Base-by-base conservation (phyloP, 2,888 invertebrate genomes). In the Papilio elwesi region DNA sequence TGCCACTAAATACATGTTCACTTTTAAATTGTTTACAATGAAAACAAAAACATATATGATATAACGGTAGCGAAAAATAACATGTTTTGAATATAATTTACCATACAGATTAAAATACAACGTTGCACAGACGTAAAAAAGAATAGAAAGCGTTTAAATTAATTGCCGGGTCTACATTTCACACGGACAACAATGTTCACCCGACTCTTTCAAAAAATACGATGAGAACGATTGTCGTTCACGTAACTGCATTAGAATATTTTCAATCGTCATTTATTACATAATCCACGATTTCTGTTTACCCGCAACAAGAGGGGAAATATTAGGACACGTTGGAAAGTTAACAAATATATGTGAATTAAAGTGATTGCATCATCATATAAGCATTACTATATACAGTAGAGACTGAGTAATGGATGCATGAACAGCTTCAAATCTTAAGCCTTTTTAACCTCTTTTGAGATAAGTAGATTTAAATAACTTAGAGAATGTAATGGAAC, bases 61-160 rank as follows among this genome's bases (percentile, higher is more conserved):
- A 48, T 55, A 74, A 77, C 68, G 47, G 26, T 74, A 75, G 55
- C 16, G 13, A 76, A 75, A 52, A 67, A 76, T 75, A 74, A 55
- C 55, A 74, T 62, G 48, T 68, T n/a, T 75, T 63, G 15, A 38
- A 55, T 69, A 26, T 26, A n/a, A 62, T 64, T 70, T 57, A 26
- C 43, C 70, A 64, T 53, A 49, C 10, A 57, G 16, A 48, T 55
- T 26, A n/a, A 13, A 57, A 51, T 36, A 48, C 70, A 53, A 64
- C 66, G 55, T 15, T 68, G 63, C 67, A 73, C 51, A 70, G 7
- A 38, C 38, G 48, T 65, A n/a, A 70, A 47, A n/a, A 53, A 51
- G 43, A 74, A 73, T 74, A 57, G 71, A 65, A 75, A 72, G 65
- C 55, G 71, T 55, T 55, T 48, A 68, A 65, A 65, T 70, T n/a